Conservation (phyloP, 2,797 vertebrate species). For the Sebastes steindachneri region DNA sequence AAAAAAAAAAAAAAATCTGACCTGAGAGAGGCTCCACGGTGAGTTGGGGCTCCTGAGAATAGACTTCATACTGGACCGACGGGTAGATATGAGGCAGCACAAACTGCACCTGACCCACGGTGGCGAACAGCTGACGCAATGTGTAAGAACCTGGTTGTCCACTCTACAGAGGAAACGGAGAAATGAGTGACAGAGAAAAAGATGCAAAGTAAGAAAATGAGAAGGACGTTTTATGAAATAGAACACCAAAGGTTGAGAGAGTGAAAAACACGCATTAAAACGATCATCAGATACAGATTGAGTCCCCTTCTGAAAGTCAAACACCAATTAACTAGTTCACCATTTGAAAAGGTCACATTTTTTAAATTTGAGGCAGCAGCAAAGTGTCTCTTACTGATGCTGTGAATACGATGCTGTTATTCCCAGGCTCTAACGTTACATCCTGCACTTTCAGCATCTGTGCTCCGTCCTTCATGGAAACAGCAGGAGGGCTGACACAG, state of each 20-base stretch:
- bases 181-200: not conserved
- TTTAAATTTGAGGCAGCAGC: not conserved
- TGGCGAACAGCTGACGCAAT: conserved; percentile 90
- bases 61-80: conserved; percentile 93
- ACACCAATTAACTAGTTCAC: not conserved
- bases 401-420: conserved; percentile 89
- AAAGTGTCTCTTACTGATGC: conserved; percentile 85
- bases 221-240: not conserved
- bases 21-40: conserved; percentile 93
- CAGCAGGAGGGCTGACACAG: conserved; percentile 59
- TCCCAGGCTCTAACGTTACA: conserved; percentile 88
- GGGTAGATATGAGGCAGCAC: conserved; percentile 94
- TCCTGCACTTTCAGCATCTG: conserved; percentile 85
- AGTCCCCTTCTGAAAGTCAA: not conserved
- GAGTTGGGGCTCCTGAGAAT: conserved; percentile 97
- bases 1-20: conserved; percentile 42
- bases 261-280: not conserved
- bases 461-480: conserved; percentile 87
- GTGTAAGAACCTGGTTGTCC: conserved; percentile 92
- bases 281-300: not conserved
- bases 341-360: not conserved
- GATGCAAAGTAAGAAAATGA: not conserved
- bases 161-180: conserved; percentile 78
- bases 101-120: conserved; percentile 90
- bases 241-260: not conserved